These are phyloP conservation scores for Naso thynnoides DNA, from an alignment of 2,797 vertebrate species.

Conservation along the genomic window DNA sequence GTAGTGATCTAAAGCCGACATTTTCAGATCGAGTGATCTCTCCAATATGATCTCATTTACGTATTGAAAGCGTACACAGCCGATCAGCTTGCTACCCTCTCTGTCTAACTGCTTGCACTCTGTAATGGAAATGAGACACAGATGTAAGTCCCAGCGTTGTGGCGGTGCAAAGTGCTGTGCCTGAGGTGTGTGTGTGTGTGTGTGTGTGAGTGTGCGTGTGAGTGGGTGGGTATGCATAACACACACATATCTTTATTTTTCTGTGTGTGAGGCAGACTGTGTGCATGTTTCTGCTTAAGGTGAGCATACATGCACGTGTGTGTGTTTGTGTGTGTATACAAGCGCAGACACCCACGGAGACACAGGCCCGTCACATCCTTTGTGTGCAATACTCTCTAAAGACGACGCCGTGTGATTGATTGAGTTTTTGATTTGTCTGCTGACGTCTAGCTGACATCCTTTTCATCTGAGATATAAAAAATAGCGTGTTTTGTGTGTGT, in stretches of 20 bases:
- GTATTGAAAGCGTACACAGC: slow-evolving; percentile 41
- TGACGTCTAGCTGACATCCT: slow-evolving; percentile 48
- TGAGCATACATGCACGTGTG: not conserved
- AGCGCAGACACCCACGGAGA: slow-evolving; percentile 35
- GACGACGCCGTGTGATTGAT: slow-evolving; percentile 57
- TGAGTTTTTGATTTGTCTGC: slow-evolving; percentile 64
- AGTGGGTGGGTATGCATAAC: slow-evolving; percentile 26
- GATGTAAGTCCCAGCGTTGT: slow-evolving; percentile 39
- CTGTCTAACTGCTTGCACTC: slow-evolving; percentile 27
- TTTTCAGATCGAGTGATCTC: slow-evolving; percentile 50
- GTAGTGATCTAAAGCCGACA: slow-evolving; percentile 34
- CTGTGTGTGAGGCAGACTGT: slow-evolving; percentile 3
- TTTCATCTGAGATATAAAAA: slow-evolving; percentile 53
- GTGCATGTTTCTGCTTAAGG: slow-evolving; percentile 8
- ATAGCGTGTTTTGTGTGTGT: slow-evolving; percentile 31
- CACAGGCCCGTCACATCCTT: slow-evolving; percentile 53
- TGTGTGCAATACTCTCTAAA: slow-evolving; percentile 56
- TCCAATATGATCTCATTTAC: slow-evolving; percentile 31
- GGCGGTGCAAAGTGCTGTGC: slow-evolving; percentile 42
- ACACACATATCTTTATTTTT: slow-evolving; percentile 29
- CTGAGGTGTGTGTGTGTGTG: slow-evolving; percentile 33
- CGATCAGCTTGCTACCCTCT: slow-evolving; percentile 43
- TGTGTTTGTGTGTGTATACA: slow-evolving; percentile 1
- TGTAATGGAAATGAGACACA: slow-evolving; percentile 59
- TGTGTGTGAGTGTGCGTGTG: not conserved